These are phyloP conservation scores for Bos indicus DNA, from an alignment of 2,113 vertebrate species.

Conservation along the genomic window DNA sequence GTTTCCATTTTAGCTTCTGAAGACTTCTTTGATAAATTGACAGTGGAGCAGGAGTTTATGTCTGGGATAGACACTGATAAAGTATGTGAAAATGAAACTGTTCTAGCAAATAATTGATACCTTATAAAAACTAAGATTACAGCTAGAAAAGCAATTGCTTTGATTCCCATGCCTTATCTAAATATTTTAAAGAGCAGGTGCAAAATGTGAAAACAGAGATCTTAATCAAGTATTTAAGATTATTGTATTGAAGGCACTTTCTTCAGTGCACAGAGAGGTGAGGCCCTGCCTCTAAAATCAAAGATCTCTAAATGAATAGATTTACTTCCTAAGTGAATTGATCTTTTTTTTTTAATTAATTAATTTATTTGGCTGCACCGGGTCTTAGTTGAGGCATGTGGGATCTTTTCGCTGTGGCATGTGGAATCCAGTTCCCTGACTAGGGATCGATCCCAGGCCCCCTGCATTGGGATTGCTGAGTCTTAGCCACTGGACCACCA, in stretches of 20 bases:
- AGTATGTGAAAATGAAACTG: constrained; percentile 78
- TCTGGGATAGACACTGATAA: constrained; percentile 98
- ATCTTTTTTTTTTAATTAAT: neutral
- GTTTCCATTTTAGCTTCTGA: constrained; percentile 90
- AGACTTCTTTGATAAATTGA: constrained; percentile 97
- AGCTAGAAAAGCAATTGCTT: neutral
- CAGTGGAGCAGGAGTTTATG: constrained; percentile 99
- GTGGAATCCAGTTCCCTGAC: neutral
- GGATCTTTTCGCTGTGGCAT: neutral
- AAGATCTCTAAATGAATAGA: neutral
- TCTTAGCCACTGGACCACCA: neutral
- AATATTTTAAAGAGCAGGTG: neutral
- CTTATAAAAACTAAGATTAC: neutral
- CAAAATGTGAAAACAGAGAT: neutral
- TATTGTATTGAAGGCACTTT: neutral
- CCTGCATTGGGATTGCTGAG: neutral
- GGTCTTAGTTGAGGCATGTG: neutral
- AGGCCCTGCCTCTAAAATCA: neutral
- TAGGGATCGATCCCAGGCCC: neutral
- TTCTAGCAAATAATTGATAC: no score
- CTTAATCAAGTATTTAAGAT: neutral
- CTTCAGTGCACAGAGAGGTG: neutral
- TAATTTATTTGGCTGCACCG: neutral
- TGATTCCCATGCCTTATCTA: neutral
- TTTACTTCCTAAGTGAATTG: neutral